Evolutionary conservation across 2,888 invertebrate genomes (phyloP), one percentile per base, ranked within the genome.

Genomic region (Trichogramma dendrolimi): DNA sequence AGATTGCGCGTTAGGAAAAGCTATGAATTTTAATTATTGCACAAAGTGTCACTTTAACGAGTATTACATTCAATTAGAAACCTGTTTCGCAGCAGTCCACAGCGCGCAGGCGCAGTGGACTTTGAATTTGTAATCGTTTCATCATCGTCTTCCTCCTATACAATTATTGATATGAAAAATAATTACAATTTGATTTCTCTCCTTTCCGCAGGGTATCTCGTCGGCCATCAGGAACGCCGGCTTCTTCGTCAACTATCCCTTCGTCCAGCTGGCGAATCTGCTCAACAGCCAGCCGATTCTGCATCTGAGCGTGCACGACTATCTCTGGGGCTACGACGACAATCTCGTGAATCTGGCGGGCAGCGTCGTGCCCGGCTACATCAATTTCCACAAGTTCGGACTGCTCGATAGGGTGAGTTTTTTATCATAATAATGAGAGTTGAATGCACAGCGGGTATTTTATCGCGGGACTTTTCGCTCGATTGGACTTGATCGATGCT

Each of bases 301-400:
- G 11, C 83, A 83, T 40, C 73, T 89, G 44, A 82, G 85, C 0
- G 87, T 88, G 0, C 79, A 89, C 61, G 87, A 91, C 41, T 89
- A 87, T 72, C 79, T 93, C 10, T 92, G 91, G 90, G 93, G 93
- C 0, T 92, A 92, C 74, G 85, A 90, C 2, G 92, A 94, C 72
- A 82, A 84, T 0, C 73, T 94, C 50, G 86, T 94, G 54, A 80
- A 81, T 2, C 74, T 91, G 43, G 91, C 90, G 0, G 85, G 89
- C 68, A 84, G 81, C 38, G 77, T 90, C 48, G 75, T 92, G 14
- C 92, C 93, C 0, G 86, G 84, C n/a, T 88, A 91, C 83, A 89
- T 94, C 10, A 86, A 91, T 70, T 93, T 92, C 71, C 80, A 83
- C n/a, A 86, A 85, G 71, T 89, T 94, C 70, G 94, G 94, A 0